Evolutionary conservation across 2,888 invertebrate genomes (phyloP), one percentile per base, ranked within the genome.

Genomic region (Lasiommata megera): DNA sequence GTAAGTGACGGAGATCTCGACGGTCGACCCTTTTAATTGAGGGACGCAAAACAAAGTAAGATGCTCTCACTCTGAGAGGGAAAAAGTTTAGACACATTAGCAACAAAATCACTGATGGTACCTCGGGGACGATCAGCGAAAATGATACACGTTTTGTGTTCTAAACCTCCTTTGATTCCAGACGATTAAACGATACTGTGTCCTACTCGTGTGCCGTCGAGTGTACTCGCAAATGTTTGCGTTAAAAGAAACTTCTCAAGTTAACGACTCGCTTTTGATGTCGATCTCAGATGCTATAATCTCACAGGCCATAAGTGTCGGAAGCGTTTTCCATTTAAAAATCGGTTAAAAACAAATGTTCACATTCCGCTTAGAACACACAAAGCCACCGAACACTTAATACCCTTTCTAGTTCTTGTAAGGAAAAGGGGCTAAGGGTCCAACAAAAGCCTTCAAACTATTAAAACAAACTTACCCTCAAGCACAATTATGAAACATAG

Each of bases 401-500:
- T 62, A 58, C 57, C 62, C 62, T 62, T 58, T 53, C 53, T 57
- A 41, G 58, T 54, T 59, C 52, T 51, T 57, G 52, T 54, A 51
- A 53, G 53, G 57, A 58, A 60, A 62, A 64, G 60, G 64, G 60
- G 59, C 62, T 50, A 57, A 55, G 56, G 50, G 60, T 56, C 44
- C 58, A 44, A 58, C 61, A 59, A 50, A 59, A 62, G 63, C 59
- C 62, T 64, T 60, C 58, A 56, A 62, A 65, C 60, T 64, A 61
- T 65, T 64, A 65, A 65, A 65, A 64, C 62, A 64, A 62, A 64
- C 62, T 64, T 59, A 56, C 56, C 29, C 61, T 63, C 18, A 44
- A 64, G 62, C 54, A 61, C 64, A 61, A 62, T 62, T 62, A 65
- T 34, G 63, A 58, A 64, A 64, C 60, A 61, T 62, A 67, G 63